These are phyloP conservation scores for Pygocentrus nattereri DNA, from an alignment of 2,797 vertebrate genomes.

Conservation along the genomic window DNA sequence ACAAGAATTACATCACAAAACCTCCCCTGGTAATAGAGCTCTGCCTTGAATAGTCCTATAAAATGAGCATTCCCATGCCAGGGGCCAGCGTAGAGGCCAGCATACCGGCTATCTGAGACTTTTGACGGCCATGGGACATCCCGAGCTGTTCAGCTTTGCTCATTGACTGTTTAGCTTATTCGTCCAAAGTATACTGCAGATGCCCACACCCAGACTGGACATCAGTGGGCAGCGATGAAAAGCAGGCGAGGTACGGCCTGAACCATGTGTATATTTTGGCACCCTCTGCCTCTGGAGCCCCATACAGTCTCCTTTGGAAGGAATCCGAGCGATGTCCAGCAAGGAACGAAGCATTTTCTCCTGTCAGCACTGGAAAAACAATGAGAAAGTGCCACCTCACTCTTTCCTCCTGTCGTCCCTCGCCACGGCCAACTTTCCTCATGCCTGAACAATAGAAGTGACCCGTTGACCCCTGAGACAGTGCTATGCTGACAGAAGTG, in stretches of 20 bases:
- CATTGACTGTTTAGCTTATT: constrained; percentile 57
- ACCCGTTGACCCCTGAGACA: constrained; percentile 39
- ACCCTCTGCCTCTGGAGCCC: constrained; percentile 60
- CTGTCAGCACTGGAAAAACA: constrained; percentile 60
- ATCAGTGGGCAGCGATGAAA: constrained; percentile 60
- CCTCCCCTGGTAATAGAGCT: neutral
- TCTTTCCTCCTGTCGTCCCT: constrained; percentile 15
- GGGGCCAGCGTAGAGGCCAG: neutral
- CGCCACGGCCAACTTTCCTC: constrained; percentile 42
- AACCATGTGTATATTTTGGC: constrained; percentile 71
- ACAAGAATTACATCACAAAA: neutral
- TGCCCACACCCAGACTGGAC: constrained; percentile 5
- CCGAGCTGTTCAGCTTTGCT: neutral
- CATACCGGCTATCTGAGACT: neutral
- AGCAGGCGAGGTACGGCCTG: constrained; percentile 32
- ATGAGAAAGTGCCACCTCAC: constrained; percentile 8
- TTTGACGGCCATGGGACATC: neutral
- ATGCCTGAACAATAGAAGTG: constrained; percentile 53
- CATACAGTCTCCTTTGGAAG: constrained; percentile 75
- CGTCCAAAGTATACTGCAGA: constrained; percentile 39
- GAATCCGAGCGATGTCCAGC: constrained; percentile 71
- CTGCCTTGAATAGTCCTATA: neutral
- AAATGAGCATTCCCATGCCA: constrained; percentile 55
- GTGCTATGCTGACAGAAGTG: constrained; percentile 57
- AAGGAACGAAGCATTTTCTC: constrained; percentile 61